Evolutionary conservation across 1,140 invertebrate genomes (phyloP).

Genomic region (Triops cancriformis): DNA sequence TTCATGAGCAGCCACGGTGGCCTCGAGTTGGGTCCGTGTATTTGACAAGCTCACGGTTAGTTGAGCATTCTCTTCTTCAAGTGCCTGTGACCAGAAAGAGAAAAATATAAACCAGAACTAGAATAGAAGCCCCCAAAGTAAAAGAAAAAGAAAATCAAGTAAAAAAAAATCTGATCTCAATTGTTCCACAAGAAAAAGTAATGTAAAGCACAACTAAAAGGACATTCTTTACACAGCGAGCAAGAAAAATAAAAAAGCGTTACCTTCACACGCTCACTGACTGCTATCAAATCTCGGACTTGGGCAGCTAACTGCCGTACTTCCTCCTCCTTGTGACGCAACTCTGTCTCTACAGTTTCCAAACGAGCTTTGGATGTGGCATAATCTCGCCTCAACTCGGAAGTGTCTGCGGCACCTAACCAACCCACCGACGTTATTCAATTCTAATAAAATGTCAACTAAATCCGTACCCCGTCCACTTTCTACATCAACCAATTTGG

Average conservation of each 20-base stretch:
- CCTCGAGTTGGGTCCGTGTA: slow-evolving; percentile 72
- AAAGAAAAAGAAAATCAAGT: background rate
- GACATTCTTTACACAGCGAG: too few relatives aligned
- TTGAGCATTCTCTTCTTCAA: slow-evolving; percentile 64
- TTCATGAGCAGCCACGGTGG: slow-evolving; percentile 69
- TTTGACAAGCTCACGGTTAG: slow-evolving; percentile 60
- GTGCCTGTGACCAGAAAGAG: slow-evolving; percentile 38
- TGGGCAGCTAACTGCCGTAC: slow-evolving; percentile 38
- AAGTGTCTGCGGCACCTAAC: slow-evolving; percentile 29
- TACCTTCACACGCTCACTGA: slow-evolving; percentile 32
- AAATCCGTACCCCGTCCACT: slow-evolving; percentile 50
- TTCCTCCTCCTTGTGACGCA: slow-evolving; percentile 70
- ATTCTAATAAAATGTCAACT: slow-evolving; percentile 22
- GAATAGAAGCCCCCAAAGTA: background rate
- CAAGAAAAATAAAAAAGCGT: slow-evolving; percentile 7
- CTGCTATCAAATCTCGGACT: slow-evolving; percentile 29
- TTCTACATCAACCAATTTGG: slow-evolving; percentile 61
- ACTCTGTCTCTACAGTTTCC: slow-evolving; percentile 63
- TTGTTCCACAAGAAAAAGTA: background rate
- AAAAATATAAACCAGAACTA: background rate
- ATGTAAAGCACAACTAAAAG: background rate
- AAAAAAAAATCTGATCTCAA: background rate
- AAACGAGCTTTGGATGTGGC: slow-evolving; percentile 58
- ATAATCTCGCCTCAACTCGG: slow-evolving; percentile 48
- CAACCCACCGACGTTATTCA: slow-evolving; percentile 33